Evolutionary conservation across 2,113 vertebrate species (phyloP), one percentile per base, ranked within the genome.

Genomic region (Sclerurus mexicanus): DNA sequence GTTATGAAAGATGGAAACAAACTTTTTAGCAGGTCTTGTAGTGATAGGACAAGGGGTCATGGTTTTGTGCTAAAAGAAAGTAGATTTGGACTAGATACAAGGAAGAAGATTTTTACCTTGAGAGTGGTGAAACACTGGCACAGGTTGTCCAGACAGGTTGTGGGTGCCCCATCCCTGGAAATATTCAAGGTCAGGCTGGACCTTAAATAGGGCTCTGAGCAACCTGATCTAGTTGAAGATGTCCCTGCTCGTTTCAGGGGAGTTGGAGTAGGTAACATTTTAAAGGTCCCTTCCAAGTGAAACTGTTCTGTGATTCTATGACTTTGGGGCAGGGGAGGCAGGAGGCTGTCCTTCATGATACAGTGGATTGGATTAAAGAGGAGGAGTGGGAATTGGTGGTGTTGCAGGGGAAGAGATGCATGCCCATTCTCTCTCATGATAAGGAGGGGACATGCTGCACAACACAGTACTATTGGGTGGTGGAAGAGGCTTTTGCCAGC

Each of bases 341-440:
- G 3, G 21, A 47, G 8, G 5, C 33, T 76, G 14, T 80, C 6
- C 10, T 74, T 87, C 20, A 4, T 52, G 27, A 10, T 81, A 23
- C 4, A 33, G 24, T 4, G 2, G 12, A 23, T 33, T 74, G 35
- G 35, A 44, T 71, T 87, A 19, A 79, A 68, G 7, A 47, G 44
- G 58, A 72, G 33, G 21, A 40, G 20, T 22, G 30, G 28, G 49
- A 59, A 35, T 6, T 39, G 3, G 11, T 44, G 47, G 39, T 68
- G 35, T 64, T 89, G 35, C 60, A 71, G 40, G 16, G 42, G 56
- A 64, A 75, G 22, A 71, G 22, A 40, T 25, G 21, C 10, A 4
- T 25, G 22, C 7, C 5, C 0, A 1, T 69, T 49, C 79, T 81
- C 12, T 10, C 1, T 42, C 6, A 4, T 20, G 62, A 23, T 14